Base-by-base conservation (phyloP, 2,113 vertebrate genomes). In the Melospiza melodia region DNA sequence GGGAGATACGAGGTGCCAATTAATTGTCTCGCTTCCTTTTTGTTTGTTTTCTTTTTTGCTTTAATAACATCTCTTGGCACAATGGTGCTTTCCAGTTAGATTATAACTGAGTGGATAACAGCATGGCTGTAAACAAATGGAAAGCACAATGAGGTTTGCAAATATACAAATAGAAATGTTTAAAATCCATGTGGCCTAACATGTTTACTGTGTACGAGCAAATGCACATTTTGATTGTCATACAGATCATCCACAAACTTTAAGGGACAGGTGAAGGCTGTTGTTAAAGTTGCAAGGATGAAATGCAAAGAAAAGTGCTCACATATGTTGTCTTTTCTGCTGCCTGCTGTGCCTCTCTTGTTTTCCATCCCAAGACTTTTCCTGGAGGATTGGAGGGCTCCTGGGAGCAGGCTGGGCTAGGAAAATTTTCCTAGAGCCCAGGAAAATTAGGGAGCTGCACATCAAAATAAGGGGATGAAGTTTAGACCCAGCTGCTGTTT, bases 41-140 rank as follows among this genome's bases (percentile, higher is more conserved):
- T 84, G 43, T 84, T 94, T 90, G 46, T 83, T 77, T 93, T 75
- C 58, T 52, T 84, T 92, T 84, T 80, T 85, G 58, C 13, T 81
- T 83, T 84, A 88, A 78, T 90, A 89, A 80, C 25, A 39, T 71
- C 61, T 90, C 52, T 59, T 92, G 77, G 77, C 87, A 92, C 30
- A 41, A 4, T 18, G 1, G 1, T 81, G 46, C 65, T 76, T 81
- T 80, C 48, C 48, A 39, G 25, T 77, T 92, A 35, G 19, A 3
- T 86, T 90, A 13, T 44, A 78, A 63, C 57, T 74, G 39, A 81
- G 41, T 41, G 49, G 58, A 21, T 74, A 94, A 72, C 58, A 75
- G 81, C 48, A 67, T 1, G 7, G 41, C 21, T 7, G 3, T 74
- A 80, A 92, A 84, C 52, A 92, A 94, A 81, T 30, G 76, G 68